These are phyloP conservation scores for Bos taurus DNA, from an alignment of 2,113 vertebrate species.

Conservation along the genomic window ARS-UCD2.0 NC_037352.1:12041001-12041500, in stretches of 20 bases:
- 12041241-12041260: not conserved
- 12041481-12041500: not conserved
- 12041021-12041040: not conserved
- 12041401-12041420: not conserved
- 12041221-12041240: not conserved
- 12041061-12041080: not conserved
- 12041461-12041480: not conserved
- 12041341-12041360: not conserved
- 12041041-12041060: not conserved
- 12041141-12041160: not conserved
- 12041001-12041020: not conserved
- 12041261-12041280: not conserved
- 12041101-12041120: not conserved
- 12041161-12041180: not conserved
- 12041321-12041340: not conserved
- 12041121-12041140: not conserved
- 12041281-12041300: not conserved
- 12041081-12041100: not conserved
- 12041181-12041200: not conserved
- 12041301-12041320: not conserved
- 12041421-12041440: not conserved
- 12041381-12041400: not conserved
- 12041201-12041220: not conserved
- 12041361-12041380: not conserved
- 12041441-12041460: not conserved